phyloP scores from a whole-genome alignment of 2,888 invertebrate species.

The Drosophila paranaensis region DNA sequence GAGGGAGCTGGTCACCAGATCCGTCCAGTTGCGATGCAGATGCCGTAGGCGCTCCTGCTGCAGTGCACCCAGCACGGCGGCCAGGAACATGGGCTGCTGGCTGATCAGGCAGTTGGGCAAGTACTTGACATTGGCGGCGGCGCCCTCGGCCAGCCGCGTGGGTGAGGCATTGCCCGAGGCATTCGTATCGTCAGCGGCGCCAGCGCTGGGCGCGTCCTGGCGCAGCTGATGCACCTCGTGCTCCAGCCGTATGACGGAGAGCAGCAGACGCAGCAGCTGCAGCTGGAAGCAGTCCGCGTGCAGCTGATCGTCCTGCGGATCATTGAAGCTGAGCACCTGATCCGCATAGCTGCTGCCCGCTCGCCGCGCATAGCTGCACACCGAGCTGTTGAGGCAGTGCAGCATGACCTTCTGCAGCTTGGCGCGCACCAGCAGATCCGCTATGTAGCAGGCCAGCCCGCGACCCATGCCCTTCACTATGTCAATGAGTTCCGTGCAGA shows the following conservation, averaged over 20 bases:
- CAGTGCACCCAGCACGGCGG: constrained; percentile 91
- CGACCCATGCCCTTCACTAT: constrained; percentile 91
- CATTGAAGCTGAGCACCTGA: constrained; percentile 90
- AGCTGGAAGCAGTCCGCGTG: constrained; percentile 90
- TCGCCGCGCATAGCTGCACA: constrained; percentile 82
- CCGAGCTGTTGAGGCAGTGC: constrained; percentile 92
- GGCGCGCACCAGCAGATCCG: constrained; percentile 90
- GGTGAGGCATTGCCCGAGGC: constrained; percentile 81
- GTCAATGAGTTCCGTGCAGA: constrained; percentile 90
- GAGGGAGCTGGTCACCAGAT: constrained; percentile 91
- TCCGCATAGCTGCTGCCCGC: constrained; percentile 88
- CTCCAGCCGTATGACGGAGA: constrained; percentile 91
- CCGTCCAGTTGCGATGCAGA: constrained; percentile 93
- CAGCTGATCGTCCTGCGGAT: constrained; percentile 87
- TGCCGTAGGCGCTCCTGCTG: constrained; percentile 89
- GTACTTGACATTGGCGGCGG: constrained; percentile 86
- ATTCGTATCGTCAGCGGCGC: constrained; percentile 55
- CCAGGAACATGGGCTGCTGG: constrained; percentile 93
- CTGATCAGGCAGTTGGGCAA: constrained; percentile 88
- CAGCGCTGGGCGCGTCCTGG: constrained; percentile 81
- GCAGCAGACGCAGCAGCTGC: constrained; percentile 88
- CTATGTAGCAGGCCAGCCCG: constrained; percentile 90
- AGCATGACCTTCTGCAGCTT: constrained; percentile 93
- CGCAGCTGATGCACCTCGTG: constrained; percentile 88
- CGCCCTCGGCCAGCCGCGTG: constrained; percentile 74